Conservation (phyloP, 2,888 invertebrate species). For the Caenorhabditis sp. region DNA sequence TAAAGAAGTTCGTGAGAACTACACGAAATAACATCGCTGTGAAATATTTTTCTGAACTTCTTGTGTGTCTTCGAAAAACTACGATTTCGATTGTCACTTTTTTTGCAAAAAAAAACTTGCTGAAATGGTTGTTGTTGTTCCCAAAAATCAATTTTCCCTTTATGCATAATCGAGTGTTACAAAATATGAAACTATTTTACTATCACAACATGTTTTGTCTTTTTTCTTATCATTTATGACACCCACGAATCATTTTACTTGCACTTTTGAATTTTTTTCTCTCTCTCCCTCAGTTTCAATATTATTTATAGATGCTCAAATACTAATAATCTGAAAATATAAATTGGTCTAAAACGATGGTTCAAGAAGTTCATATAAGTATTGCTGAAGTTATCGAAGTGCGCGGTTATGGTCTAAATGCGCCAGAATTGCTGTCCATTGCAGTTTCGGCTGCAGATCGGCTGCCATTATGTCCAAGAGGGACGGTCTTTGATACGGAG, state of each 20-base stretch:
- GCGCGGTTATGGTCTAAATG: conserved; percentile 49
- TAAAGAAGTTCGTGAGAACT: too few species aligned
- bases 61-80: too few species aligned
- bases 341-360: conserved; percentile 5
- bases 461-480: conserved; percentile 52
- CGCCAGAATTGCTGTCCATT: conserved; percentile 54
- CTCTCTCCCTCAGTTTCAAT: neutral
- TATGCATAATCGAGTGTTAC: too few species aligned
- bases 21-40: too few species aligned
- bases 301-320: neutral
- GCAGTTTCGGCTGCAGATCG: conserved; percentile 45
- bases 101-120: too few species aligned
- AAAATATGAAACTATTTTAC: neutral
- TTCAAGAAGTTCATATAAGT: conserved; percentile 45
- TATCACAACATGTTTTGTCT: neutral
- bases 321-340: neutral
- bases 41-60: too few species aligned
- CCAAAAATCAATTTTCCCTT: too few species aligned
- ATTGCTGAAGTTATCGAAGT: conserved; percentile 52
- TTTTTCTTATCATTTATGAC: neutral
- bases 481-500: conserved; percentile 58
- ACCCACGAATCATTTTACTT: neutral
- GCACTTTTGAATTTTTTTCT: neutral
- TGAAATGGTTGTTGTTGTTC: too few species aligned
- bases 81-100: too few species aligned